Evolutionary conservation across 2,888 invertebrate species (phyloP).

Genomic region (Hemicrepidius hirtus): DNA sequence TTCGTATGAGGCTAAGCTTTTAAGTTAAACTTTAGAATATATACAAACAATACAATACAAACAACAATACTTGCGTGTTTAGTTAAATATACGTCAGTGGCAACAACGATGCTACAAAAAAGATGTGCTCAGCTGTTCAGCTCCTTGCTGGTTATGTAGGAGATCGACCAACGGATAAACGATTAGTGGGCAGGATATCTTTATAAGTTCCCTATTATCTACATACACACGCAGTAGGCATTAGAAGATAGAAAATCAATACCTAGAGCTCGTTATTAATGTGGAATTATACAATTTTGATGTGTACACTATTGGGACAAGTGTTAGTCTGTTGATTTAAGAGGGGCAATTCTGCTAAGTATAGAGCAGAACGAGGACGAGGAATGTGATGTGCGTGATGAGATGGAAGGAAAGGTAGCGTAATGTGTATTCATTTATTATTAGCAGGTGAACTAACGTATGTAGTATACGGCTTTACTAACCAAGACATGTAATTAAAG

Average conservation of each 20-base stretch:
- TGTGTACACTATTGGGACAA: conserved; percentile 59
- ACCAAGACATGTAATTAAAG: conserved; percentile 52
- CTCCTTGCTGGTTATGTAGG: conserved; percentile 9
- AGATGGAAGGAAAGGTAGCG: conserved; percentile 48
- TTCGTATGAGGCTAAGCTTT: neutral
- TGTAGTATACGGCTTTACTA: conserved; percentile 48
- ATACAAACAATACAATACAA: no score
- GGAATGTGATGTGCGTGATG: conserved; percentile 53
- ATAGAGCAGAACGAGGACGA: conserved; percentile 52
- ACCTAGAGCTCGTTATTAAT: conserved; percentile 57
- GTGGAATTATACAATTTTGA: conserved; percentile 60
- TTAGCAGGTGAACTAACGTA: conserved; percentile 54
- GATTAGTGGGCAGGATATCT: conserved; percentile 49
- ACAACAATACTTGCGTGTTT: conserved; percentile 10
- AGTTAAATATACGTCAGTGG: neutral
- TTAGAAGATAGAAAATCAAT: conserved; percentile 59
- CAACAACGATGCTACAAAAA: conserved; percentile 9
- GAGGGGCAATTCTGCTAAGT: conserved; percentile 57
- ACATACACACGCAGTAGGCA: conserved; percentile 56
- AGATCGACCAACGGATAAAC: conserved; percentile 37
- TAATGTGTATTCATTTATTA: conserved; percentile 53
- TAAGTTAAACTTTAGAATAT: neutral
- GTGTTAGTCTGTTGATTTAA: conserved; percentile 58
- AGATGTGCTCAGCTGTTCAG: neutral
- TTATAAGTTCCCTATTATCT: conserved; percentile 51